These are phyloP conservation scores for Molossus molossus DNA, from an alignment of 2,797 vertebrate genomes.

Conservation along the genomic window DNA sequence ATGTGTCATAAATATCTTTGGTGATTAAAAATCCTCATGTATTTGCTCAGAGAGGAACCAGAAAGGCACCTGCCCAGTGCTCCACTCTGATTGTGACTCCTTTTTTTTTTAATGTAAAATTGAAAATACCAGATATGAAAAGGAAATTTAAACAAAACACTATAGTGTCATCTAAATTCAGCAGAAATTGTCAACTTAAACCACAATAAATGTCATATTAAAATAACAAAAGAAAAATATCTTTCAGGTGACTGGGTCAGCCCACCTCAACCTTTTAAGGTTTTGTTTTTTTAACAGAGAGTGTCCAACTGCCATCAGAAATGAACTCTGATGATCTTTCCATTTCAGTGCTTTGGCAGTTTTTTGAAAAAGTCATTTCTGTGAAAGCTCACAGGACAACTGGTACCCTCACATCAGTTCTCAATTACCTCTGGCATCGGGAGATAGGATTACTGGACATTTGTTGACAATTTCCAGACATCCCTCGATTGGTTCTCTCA, in stretches of 20 bases:
- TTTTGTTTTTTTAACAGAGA: not conserved
- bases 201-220: not conserved
- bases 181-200: not conserved
- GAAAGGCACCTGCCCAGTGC: not conserved
- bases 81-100: not conserved
- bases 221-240: conserved; percentile 4
- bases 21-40: not conserved
- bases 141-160: not conserved
- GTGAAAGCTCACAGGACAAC: conserved; percentile 25
- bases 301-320: conserved; percentile 36
- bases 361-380: conserved; percentile 51
- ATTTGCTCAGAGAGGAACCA: not conserved
- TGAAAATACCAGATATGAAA: conserved; percentile 30
- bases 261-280: conserved; percentile 17
- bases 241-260: not conserved
- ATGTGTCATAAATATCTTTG: not conserved
- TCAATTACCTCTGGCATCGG: conserved; percentile 8
- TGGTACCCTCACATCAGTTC: conserved; percentile 60
- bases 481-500: not conserved
- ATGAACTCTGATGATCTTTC: conserved; percentile 66
- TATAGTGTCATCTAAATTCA: not conserved
- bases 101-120: conserved; percentile 38
- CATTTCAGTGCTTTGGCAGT: not conserved
- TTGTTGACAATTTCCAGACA: conserved; percentile 58
- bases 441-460: not conserved